Evolutionary conservation across 2,888 invertebrate species (phyloP), one percentile per base, ranked within the genome.

Genomic region (Machimus atricapillus): DNA sequence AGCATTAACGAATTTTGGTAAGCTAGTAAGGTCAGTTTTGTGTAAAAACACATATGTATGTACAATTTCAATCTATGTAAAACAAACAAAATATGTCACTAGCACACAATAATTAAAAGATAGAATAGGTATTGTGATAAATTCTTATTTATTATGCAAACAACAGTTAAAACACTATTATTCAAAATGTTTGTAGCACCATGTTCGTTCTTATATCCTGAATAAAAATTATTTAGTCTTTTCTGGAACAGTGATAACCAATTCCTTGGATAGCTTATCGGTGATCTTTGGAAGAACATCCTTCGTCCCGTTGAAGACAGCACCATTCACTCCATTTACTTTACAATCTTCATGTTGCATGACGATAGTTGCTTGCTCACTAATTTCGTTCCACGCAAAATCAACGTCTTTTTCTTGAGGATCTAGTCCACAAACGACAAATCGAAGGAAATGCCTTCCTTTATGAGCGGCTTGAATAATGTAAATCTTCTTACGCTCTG

Each of bases 351-450:
- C 58, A 8, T 66, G 66, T 3, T 66, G 66, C 4, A 66, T 0
- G 27, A 66, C 66, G 8, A 66, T 4, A 23, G 66, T 27, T 0
- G 95, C 92, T 89, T 95, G 94, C 66, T 94, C 92, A 89, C 93
- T 93, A 85, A 97, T 96, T 91, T 96, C 95, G 78, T 93, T 93
- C 93, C 95, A 94, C 40, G 97, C 96, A 90, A 94, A 96, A 12
- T 95, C 94, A 34, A 98, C 93, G 91, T 98, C 98, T 31, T 94
- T 93, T 37, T 94, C 94, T 85, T 94, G 94, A 0, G 96, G 95
- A 56, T 95, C 92, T 86, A 96, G 94, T 78, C 97, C 96, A 91
- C 97, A 97, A 0, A 98, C 93, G 0, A 95, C 97, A 90, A 98
- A 97, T 76, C 98, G 94, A 43, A 98, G 94, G 76, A 97, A 94